phyloP scores from a whole-genome alignment of 1,140 invertebrate genomes.

The Homarus americanus region DNA sequence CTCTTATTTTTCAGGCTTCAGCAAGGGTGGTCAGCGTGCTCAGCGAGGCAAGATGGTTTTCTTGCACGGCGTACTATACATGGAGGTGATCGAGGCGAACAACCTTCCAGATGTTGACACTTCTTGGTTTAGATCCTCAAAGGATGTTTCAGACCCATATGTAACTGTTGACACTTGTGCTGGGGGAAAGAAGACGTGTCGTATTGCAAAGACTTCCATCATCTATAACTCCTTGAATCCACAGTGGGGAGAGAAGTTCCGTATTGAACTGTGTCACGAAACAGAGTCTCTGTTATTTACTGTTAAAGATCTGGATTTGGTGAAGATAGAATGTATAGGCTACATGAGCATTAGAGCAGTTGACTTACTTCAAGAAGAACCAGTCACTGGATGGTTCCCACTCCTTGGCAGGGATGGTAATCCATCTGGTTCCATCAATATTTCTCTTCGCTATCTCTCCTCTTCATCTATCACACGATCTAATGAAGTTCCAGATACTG shows the following conservation, averaged over 20 bases:
- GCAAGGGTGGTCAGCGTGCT: slow-evolving; percentile 46
- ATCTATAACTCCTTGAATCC: slow-evolving; percentile 75
- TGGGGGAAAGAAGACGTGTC: slow-evolving; percentile 68
- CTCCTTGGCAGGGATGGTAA: slow-evolving; percentile 67
- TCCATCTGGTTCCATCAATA: slow-evolving; percentile 73
- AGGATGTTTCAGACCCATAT: slow-evolving; percentile 75
- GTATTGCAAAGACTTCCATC: slow-evolving; percentile 75
- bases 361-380: slow-evolving; percentile 71
- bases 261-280: slow-evolving; percentile 75
- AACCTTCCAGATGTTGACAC: slow-evolving; percentile 75
- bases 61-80: slow-evolving; percentile 74
- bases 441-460: slow-evolving; percentile 71
- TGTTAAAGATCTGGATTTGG: slow-evolving; percentile 74
- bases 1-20: slow-evolving; percentile 62
- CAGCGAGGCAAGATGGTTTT: slow-evolving; percentile 75
- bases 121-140: slow-evolving; percentile 74
- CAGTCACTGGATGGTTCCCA: slow-evolving; percentile 75
- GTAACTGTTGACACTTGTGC: slow-evolving; percentile 73
- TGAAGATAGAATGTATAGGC: slow-evolving; percentile 74
- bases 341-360: slow-evolving; percentile 73
- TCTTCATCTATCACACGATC: slow-evolving; percentile 65
- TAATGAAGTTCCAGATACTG: slow-evolving; percentile 73
- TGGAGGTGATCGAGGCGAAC: slow-evolving; percentile 74
- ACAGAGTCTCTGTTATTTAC: slow-evolving; percentile 71
- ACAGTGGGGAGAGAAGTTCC: slow-evolving; percentile 75